These are phyloP conservation scores for Pimephales promelas DNA, from an alignment of 2,113 vertebrate species.

Conservation along the genomic window DNA sequence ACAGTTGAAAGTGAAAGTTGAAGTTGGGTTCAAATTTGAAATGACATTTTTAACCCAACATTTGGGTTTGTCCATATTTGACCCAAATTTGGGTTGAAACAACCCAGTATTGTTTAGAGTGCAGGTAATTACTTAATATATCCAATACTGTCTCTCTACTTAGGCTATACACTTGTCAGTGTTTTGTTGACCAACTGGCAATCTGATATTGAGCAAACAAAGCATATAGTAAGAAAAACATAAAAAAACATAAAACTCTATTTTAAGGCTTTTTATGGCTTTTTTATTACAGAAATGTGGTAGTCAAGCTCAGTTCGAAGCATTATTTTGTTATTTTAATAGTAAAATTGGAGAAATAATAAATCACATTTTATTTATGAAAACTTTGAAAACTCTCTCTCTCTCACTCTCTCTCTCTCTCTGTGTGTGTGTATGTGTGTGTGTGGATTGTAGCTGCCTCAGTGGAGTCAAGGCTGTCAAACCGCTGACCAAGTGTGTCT, in stretches of 20 bases:
- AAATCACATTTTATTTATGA: too few species aligned
- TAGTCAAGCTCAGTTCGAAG: neutral
- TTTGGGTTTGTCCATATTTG: too few species aligned
- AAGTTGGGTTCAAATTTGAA: too few species aligned
- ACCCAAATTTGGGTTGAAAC: too few species aligned
- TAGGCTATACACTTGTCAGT: neutral
- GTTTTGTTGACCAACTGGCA: neutral
- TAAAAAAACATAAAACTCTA: neutral
- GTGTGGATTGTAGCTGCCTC: neutral
- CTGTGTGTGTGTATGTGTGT: neutral
- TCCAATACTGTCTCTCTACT: neutral
- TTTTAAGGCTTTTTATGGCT: neutral
- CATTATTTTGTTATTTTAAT: neutral
- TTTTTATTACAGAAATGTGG: neutral
- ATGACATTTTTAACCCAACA: too few species aligned
- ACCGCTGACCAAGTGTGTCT: constrained; percentile 11
- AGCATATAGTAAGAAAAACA: neutral
- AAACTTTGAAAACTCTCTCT: neutral
- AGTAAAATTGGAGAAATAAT: neutral
- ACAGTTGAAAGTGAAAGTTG: too few species aligned
- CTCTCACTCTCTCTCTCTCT: neutral
- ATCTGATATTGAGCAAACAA: neutral
- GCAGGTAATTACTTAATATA: too few species aligned
- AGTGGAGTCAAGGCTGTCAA: constrained; percentile 18
- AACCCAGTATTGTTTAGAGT: too few species aligned